Evolutionary conservation across 2,888 invertebrate genomes (phyloP).

Genomic region (Cecidostiba fungosa): DNA sequence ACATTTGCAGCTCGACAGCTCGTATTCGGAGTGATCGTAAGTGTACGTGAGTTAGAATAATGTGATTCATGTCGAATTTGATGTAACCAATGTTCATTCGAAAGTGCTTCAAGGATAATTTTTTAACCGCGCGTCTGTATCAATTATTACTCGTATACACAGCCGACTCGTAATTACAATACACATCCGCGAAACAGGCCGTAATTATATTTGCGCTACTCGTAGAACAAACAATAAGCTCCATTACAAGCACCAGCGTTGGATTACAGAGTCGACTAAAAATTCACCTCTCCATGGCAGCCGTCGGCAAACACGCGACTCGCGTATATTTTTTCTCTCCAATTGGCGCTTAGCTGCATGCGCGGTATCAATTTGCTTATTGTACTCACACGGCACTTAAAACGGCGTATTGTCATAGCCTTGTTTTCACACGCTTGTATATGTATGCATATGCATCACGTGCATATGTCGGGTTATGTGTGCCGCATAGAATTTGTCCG

Average conservation of each 20-base stretch:
- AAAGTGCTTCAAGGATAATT: slow-evolving; percentile 17
- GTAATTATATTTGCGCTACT: not conserved
- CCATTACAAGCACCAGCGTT: not conserved
- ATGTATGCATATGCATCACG: too few species aligned
- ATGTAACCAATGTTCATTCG: not conserved
- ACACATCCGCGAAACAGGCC: not conserved
- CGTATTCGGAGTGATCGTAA: not conserved
- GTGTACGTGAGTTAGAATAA: too few species aligned
- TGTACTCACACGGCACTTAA: slow-evolving; percentile 45
- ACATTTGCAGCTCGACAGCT: not conserved
- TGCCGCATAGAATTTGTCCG: slow-evolving; percentile 37
- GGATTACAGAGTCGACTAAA: not conserved
- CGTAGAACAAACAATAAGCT: not conserved
- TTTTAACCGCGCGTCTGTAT: not conserved
- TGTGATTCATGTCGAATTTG: not conserved
- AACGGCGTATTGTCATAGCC: slow-evolving; percentile 41
- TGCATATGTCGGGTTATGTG: not conserved
- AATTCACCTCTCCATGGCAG: not conserved
- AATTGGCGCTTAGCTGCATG: not conserved
- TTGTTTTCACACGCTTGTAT: slow-evolving; percentile 56
- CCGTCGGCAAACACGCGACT: not conserved
- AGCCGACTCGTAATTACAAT: not conserved
- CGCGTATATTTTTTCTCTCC: not conserved
- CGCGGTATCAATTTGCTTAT: slow-evolving; percentile 53
- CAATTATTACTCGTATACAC: not conserved